A percentile compares a stretch with the other conserved stretches of the same genome.
Conservation (phyloP, 2,888 invertebrate species). For the Furcula furcula region DNA sequence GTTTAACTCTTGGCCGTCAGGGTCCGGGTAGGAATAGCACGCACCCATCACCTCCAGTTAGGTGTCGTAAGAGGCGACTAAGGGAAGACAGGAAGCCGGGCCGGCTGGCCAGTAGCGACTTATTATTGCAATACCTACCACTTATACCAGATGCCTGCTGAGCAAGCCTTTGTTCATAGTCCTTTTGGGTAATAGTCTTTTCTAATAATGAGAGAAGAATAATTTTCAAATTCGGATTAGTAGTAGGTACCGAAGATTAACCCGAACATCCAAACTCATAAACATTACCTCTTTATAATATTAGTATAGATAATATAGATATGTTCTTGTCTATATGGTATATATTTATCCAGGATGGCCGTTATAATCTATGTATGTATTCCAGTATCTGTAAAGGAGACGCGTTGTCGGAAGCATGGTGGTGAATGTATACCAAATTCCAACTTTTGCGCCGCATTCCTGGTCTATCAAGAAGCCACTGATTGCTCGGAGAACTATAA, state of each 20-base stretch:
- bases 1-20: no score
- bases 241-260: background rate
- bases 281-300: no score
- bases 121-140: no score
- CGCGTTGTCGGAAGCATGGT: conserved; percentile 45
- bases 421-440: conserved; percentile 35
- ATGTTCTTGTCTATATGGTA: background rate
- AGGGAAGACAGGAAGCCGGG: no score
- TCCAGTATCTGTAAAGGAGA: conserved; percentile 55
- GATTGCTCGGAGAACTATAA: conserved; percentile 32
- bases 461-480: conserved; percentile 19
- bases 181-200: no score
- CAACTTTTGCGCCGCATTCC: conserved; percentile 22
- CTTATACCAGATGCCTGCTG: no score
- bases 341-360: conserved; percentile 3
- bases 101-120: no score
- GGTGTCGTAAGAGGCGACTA: no score
- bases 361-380: conserved; percentile 9
- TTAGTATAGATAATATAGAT: background rate
- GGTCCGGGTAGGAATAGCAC: no score
- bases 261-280: no score
- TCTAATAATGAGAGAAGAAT: background rate
- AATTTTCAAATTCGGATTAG: background rate
- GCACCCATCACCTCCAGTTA: no score
- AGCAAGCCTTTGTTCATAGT: no score